Evolutionary conservation across 37 sponge, comb jelly and placozoan species (phyloP).

Genomic region (Mnemiopsis leidyi): DNA sequence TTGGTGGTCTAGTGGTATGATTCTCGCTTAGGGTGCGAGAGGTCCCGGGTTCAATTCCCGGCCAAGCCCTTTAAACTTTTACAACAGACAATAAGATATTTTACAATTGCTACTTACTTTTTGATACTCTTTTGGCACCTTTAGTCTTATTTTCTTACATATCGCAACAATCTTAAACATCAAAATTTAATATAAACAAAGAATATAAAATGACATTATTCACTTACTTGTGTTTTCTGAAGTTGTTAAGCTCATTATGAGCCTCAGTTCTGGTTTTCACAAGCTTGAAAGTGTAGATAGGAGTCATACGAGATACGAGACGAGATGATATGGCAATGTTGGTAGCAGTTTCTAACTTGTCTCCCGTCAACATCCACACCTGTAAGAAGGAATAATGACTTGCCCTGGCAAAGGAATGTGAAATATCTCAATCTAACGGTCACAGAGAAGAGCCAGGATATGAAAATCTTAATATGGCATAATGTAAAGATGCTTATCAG

Average conservation of each 20-base stretch:
- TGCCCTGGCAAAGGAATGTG: background rate
- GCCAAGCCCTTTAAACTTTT: no score
- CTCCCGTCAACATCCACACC: constrained; percentile 90
- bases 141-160: no score
- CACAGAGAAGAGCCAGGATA: no score
- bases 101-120: no score
- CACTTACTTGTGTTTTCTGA: constrained; percentile 73
- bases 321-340: constrained; percentile 82
- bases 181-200: background rate
- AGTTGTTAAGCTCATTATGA: constrained; percentile 77
- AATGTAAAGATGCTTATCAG: no score
- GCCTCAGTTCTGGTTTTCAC: constrained; percentile 74
- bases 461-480: no score
- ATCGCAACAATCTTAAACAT: background rate
- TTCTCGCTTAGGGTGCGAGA: constrained; percentile 54
- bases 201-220: background rate
- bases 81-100: no score
- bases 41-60: constrained; percentile 55
- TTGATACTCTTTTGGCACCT: no score
- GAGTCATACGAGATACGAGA: constrained; percentile 75
- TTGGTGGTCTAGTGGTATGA: constrained; percentile 18
- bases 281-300: constrained; percentile 76
- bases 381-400: background rate
- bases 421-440: no score
- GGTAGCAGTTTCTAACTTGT: constrained; percentile 90